Evolutionary conservation across 1,140 invertebrate species (phyloP).

Genomic region (Hydropsyche tenuis): DNA sequence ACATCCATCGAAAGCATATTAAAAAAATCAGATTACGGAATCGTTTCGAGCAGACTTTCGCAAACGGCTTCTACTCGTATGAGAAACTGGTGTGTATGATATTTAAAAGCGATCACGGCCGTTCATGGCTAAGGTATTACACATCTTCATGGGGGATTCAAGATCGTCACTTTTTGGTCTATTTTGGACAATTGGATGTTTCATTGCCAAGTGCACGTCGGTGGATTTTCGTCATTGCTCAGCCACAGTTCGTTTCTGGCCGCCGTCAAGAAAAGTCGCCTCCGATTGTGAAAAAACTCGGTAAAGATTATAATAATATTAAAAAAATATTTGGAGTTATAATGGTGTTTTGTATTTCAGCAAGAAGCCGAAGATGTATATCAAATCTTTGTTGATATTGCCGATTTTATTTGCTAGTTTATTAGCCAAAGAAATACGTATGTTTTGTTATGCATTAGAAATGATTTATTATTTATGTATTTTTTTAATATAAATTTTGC

Average conservation of each 20-base stretch:
- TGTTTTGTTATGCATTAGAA: background rate
- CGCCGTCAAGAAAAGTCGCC: background rate
- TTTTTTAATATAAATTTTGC: background rate
- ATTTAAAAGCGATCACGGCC: background rate
- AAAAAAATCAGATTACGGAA: too few relatives aligned
- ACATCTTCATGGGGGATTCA: background rate
- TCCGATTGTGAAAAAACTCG: background rate
- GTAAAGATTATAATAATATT: too few relatives aligned
- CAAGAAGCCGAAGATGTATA: background rate
- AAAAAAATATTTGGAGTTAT: too few relatives aligned
- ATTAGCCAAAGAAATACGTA: conserved; percentile 3
- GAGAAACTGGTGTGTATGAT: too few relatives aligned
- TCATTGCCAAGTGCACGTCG: conserved; percentile 14
- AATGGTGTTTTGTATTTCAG: too few relatives aligned
- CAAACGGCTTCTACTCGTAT: too few relatives aligned
- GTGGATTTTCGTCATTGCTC: background rate
- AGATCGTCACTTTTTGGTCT: background rate
- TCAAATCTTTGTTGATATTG: background rate
- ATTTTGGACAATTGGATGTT: background rate
- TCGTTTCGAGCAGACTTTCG: too few relatives aligned
- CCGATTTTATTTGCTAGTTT: background rate
- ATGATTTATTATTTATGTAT: background rate
- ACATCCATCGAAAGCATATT: too few relatives aligned
- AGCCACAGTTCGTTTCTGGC: background rate
- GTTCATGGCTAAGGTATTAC: conserved; percentile 2